Conservation (phyloP, 2,888 invertebrate genomes). For the Meiosimyza decipiens region DNA sequence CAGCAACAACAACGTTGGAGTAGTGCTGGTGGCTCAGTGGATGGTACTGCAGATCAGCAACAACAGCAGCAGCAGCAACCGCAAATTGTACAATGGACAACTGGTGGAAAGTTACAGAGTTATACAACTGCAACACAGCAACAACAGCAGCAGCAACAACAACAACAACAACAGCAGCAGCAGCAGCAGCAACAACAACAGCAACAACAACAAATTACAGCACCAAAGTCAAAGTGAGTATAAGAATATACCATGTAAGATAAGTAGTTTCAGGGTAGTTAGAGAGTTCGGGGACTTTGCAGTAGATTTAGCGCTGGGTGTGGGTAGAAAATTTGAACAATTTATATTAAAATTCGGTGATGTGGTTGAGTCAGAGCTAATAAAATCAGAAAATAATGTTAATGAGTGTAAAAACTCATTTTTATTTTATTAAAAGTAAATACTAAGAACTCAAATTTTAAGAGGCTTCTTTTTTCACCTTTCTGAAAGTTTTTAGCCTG, state of each 20-base stretch:
- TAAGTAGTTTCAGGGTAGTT: background rate
- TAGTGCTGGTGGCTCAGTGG: slow-evolving; percentile 47
- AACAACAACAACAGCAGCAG: slow-evolving; percentile 50
- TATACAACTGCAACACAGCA: slow-evolving; percentile 64
- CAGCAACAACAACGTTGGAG: slow-evolving; percentile 56
- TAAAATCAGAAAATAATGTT: too few relatives aligned
- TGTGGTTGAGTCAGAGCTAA: too few relatives aligned
- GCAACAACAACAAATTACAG: slow-evolving; percentile 52
- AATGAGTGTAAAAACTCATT: too few relatives aligned
- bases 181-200: slow-evolving; percentile 55
- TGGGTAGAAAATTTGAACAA: too few relatives aligned
- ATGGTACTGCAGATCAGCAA: slow-evolving; percentile 45
- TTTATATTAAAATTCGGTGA: too few relatives aligned
- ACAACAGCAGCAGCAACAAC: slow-evolving; percentile 57
- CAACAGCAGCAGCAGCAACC: slow-evolving; percentile 48
- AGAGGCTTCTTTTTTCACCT: too few relatives aligned
- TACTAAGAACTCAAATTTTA: too few relatives aligned
- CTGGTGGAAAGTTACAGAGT: slow-evolving; percentile 83
- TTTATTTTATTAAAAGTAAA: too few relatives aligned
- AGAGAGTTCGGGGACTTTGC: too few relatives aligned
- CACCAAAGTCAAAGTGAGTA: slow-evolving; percentile 62
- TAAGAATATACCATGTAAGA: background rate
- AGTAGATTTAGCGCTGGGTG: too few relatives aligned
- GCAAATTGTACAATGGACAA: slow-evolving; percentile 66
- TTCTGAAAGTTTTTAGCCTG: too few relatives aligned